phyloP scores from a whole-genome alignment of 2,888 invertebrate species.

The Agrochola lota region DNA sequence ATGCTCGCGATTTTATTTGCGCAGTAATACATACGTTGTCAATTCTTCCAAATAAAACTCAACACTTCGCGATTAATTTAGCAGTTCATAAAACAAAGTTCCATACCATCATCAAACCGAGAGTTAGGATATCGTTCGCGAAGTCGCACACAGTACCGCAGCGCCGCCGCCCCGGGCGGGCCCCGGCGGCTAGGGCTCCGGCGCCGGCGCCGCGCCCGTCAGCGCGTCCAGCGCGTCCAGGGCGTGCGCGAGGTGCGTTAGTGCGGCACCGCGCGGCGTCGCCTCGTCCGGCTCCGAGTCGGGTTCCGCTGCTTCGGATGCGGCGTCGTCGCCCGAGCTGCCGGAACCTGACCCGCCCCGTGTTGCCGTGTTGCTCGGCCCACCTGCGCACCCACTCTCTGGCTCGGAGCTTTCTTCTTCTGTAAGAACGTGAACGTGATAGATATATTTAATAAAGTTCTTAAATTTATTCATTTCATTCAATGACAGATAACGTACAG shows the following conservation, averaged over 20 bases:
- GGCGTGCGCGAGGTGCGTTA: conserved; percentile 71
- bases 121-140: not conserved
- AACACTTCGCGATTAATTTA: conserved; percentile 19
- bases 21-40: conserved; percentile 7
- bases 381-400: conserved; percentile 65
- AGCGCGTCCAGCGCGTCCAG: conserved; percentile 70
- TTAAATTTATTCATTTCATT: not conserved
- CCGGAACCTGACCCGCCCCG: conserved; percentile 61
- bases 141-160: not conserved
- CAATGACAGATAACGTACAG: not conserved
- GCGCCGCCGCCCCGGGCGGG: conserved; percentile 6
- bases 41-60: conserved; percentile 14
- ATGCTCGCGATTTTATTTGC: not conserved
- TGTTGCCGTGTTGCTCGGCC: conserved; percentile 64
- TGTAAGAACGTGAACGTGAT: conserved; percentile 42
- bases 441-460: not conserved
- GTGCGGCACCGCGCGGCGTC: conserved; percentile 46
- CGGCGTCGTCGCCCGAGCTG: conserved; percentile 61
- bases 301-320: conserved; percentile 56
- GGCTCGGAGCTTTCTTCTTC: conserved; percentile 80
- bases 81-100: conserved; percentile 38
- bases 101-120: conserved; percentile 3
- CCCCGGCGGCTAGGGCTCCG: conserved; percentile 59
- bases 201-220: conserved; percentile 39
- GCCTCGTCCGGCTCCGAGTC: conserved; percentile 58